Base-by-base conservation (phyloP, 2,797 vertebrate species). In the Danio aesculapii region DNA sequence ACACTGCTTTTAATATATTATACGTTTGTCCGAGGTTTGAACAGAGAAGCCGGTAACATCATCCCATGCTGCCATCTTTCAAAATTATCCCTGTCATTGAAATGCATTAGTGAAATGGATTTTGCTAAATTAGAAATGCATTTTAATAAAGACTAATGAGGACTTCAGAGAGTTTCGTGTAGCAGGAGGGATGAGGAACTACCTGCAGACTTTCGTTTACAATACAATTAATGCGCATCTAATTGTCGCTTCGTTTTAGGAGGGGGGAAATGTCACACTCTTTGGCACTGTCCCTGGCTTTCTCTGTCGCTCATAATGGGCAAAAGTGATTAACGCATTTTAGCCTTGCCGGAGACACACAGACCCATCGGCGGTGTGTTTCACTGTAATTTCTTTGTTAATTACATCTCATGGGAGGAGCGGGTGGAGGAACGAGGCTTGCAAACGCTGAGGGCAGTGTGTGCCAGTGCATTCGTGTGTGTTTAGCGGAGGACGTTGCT, bases 301-400 rank as follows among this genome's bases (percentile, higher is more conserved):
- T 70, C 59, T 73, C 62, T 83, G 59, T 85, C 53, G 71, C 21
- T 69, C 77, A 83, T 89, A 83, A 82, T 79, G 49, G 83, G 85
- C 88, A 88, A 90, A 91, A 91, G 89, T 92, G 91, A 93, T 94
- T 93, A 94, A 90, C 90, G 83, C 87, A 83, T 87, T 76, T 64
- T 64, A 76, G 61, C 30, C 16, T 76, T 80, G 74, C 59, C 79
- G 85, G 86, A 93, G 89, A 91, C 91, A 90, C 83, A 84, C 83
- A 67, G 77, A 84, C 89, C 92, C 91, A 57, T 79, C 82, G 91
- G 87, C 86, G 73, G 88, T 91, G 90, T 88, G 91, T 92, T 94
- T 87, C 84, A 84, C 92, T 91, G 90, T 93, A 88, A 93, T 94
- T 92, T 94, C 91, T 94, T 93, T 93, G 93, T 93, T 95, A 94